These are phyloP conservation scores for Apogon talboti DNA, from an alignment of 2,797 vertebrate genomes.

Conservation along the genomic window DNA sequence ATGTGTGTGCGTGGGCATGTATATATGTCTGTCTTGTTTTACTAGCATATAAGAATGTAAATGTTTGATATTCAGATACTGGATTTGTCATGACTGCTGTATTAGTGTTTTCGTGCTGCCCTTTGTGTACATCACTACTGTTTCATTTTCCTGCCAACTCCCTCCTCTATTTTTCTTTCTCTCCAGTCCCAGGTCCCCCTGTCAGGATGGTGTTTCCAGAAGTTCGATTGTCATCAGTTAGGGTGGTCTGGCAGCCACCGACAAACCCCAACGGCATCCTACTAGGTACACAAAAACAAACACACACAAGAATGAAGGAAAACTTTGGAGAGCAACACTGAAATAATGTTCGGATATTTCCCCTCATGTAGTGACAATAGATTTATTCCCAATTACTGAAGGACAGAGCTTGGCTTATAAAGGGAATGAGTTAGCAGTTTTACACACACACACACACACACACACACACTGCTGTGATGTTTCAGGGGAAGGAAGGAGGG, in stretches of 20 bases:
- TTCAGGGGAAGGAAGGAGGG: slow-evolving; percentile 48
- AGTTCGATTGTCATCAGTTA: slow-evolving; percentile 89
- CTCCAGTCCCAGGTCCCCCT: slow-evolving; percentile 90
- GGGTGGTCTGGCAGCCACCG: slow-evolving; percentile 94
- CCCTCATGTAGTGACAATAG: slow-evolving; percentile 11
- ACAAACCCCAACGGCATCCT: slow-evolving; percentile 93
- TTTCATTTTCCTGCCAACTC: slow-evolving; percentile 45
- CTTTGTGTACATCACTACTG: slow-evolving; percentile 30
- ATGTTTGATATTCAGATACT: slow-evolving; percentile 29
- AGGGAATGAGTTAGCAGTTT: slow-evolving; percentile 51
- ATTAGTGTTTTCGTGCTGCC: slow-evolving; percentile 20
- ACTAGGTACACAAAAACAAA: slow-evolving; percentile 84
- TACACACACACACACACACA: slow-evolving; percentile 15
- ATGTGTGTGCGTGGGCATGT: slow-evolving; percentile 1
- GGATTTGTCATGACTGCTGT: slow-evolving; percentile 20
- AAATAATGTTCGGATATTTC: slow-evolving; percentile 33
- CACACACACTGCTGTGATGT: slow-evolving; percentile 25
- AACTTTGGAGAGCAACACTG: slow-evolving; percentile 23
- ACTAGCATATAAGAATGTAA: slow-evolving; percentile 23
- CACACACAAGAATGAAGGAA: slow-evolving; percentile 15
- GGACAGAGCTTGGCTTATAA: slow-evolving; percentile 17
- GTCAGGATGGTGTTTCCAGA: slow-evolving; percentile 94
- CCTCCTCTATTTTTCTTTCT: slow-evolving; percentile 36
- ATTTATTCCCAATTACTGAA: slow-evolving; percentile 43
- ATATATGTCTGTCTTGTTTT: slow-evolving; percentile 22